These are phyloP conservation scores for Chionomys nivalis DNA, from an alignment of 2,113 vertebrate species.

Conservation along the genomic window DNA sequence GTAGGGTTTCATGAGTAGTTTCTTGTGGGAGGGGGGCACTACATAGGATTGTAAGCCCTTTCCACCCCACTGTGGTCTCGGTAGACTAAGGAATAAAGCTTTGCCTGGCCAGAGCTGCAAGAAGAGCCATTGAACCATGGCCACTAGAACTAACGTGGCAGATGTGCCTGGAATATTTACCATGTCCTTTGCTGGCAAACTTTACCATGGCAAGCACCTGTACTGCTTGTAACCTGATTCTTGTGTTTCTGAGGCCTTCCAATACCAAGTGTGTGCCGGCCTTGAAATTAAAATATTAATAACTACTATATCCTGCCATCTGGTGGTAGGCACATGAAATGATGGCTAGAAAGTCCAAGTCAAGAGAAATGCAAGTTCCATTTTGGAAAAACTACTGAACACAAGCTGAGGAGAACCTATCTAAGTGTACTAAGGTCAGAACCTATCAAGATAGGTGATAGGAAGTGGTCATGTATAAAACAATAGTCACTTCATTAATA, in stretches of 20 bases:
- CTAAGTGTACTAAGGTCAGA: not conserved
- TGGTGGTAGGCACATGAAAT: not conserved
- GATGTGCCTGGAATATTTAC: not conserved
- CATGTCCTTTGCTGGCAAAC: not conserved
- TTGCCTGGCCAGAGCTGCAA: not conserved
- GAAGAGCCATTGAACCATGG: not conserved
- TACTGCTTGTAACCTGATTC: not conserved
- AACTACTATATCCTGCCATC: constrained; percentile 22
- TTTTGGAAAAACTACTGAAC: not conserved
- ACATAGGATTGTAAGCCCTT: not conserved
- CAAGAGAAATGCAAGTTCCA: not conserved
- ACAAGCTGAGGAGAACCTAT: not conserved
- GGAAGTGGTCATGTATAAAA: not conserved
- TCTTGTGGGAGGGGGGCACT: not conserved
- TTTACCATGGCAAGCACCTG: not conserved
- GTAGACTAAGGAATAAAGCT: not conserved
- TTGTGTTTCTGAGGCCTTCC: not conserved
- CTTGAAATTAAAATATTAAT: not conserved
- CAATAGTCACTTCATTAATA: not conserved
- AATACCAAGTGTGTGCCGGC: not conserved
- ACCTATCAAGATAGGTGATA: not conserved
- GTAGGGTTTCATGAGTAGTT: not conserved
- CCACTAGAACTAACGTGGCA: not conserved
- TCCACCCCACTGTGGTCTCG: too few species aligned
- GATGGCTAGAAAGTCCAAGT: not conserved